Conservation (phyloP, 2,113 vertebrate species). For the Noturus placidus region DNA sequence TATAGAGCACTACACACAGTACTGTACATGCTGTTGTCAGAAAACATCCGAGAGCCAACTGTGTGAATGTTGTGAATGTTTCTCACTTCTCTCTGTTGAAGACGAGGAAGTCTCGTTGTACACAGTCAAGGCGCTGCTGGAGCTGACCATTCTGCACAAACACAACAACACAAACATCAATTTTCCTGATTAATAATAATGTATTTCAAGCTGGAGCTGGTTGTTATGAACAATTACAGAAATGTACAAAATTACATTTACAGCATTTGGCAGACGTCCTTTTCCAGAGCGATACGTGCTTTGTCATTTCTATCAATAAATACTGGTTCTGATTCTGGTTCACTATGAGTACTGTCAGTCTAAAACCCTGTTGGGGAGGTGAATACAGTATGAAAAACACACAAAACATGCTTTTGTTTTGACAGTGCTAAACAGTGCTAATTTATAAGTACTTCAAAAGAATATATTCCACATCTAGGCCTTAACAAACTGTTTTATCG, state of each 20-base stretch:
- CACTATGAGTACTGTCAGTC: background rate
- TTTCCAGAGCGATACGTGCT: background rate
- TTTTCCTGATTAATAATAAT: background rate
- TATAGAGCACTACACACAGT: background rate
- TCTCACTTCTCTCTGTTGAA: constrained; percentile 98
- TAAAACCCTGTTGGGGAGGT: background rate
- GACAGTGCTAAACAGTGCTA: background rate
- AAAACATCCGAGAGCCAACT: background rate
- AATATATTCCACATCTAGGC: background rate
- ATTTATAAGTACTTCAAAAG: background rate
- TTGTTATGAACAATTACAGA: too few species aligned
- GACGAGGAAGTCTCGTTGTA: constrained; percentile 93
- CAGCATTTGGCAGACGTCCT: background rate
- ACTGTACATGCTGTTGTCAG: background rate
- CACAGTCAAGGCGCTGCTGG: constrained; percentile 86
- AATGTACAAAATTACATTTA: background rate
- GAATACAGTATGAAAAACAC: background rate
- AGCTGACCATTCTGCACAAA: constrained; percentile 80
- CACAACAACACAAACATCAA: constrained; percentile 25
- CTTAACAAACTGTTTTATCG: background rate
- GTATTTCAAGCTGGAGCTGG: background rate
- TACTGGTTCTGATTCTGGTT: background rate
- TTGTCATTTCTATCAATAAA: background rate
- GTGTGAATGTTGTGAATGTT: background rate
- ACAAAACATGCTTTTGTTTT: background rate